phyloP scores from a whole-genome alignment of 2,888 invertebrate species.

The Physocephala rufipes region DNA sequence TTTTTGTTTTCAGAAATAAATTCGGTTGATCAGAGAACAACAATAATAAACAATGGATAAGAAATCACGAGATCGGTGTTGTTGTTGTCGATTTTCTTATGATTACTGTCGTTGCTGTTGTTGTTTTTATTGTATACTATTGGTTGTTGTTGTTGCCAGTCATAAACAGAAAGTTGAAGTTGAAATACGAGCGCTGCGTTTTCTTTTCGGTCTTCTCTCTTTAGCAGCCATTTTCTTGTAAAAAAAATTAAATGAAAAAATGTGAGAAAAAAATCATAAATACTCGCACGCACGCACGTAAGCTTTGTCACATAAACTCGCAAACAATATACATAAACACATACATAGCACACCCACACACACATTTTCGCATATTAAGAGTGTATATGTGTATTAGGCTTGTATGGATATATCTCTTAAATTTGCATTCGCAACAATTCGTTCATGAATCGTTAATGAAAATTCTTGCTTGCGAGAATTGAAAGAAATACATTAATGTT shows the following conservation, averaged over 20 bases:
- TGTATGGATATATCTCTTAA: neutral
- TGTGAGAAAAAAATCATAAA: too few species aligned
- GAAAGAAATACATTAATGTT: too few species aligned
- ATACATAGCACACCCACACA: constrained; percentile 28
- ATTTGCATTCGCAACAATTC: neutral
- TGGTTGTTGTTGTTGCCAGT: too few species aligned
- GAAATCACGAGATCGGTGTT: constrained; percentile 21
- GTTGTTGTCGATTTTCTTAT: constrained; percentile 14
- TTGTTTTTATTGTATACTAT: too few species aligned
- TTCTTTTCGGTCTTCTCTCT: neutral
- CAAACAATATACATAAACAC: constrained; percentile 28
- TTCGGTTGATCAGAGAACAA: constrained; percentile 18
- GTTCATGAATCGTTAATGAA: neutral
- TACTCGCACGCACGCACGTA: constrained; percentile 27
- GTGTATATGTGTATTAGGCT: constrained; percentile 37
- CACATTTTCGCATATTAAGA: constrained; percentile 34
- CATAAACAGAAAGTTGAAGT: neutral
- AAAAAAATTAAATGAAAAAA: too few species aligned
- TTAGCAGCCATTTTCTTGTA: neutral
- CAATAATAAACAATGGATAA: constrained; percentile 24
- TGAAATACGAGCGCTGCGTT: constrained; percentile 36
- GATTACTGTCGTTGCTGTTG: constrained; percentile 17
- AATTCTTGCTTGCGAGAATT: neutral
- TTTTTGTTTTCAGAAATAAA: constrained; percentile 8
- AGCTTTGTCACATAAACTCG: constrained; percentile 13